These are phyloP conservation scores for Ptychoptera contaminata DNA, from an alignment of 2,888 invertebrate species.

Conservation along the genomic window DNA sequence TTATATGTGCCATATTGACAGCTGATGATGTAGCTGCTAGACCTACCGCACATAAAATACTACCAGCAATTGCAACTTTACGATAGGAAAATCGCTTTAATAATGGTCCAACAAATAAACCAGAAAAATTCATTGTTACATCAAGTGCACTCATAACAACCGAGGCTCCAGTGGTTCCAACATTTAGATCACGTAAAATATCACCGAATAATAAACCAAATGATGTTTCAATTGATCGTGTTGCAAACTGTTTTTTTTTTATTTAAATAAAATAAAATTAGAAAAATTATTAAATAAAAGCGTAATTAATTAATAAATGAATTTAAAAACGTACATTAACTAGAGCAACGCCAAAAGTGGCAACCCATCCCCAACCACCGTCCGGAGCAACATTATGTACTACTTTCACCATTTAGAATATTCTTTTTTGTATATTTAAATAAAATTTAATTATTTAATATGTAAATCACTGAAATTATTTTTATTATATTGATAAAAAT, in stretches of 20 bases:
- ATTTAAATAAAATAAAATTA: background rate
- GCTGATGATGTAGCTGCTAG: slow-evolving; percentile 52
- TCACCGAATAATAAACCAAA: slow-evolving; percentile 68
- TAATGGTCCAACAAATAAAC: slow-evolving; percentile 59
- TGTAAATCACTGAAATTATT: too few species aligned
- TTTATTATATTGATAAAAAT: too few species aligned
- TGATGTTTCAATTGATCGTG: slow-evolving; percentile 64
- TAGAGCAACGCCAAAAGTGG: slow-evolving; percentile 66
- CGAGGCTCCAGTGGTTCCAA: slow-evolving; percentile 58
- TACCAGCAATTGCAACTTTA: slow-evolving; percentile 51
- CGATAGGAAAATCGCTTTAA: slow-evolving; percentile 59
- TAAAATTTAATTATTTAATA: too few species aligned
- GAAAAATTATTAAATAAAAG: background rate
- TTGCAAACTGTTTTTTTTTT: slow-evolving; percentile 45
- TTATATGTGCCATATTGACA: slow-evolving; percentile 51
- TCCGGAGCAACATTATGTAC: slow-evolving; percentile 63
- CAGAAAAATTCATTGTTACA: slow-evolving; percentile 63
- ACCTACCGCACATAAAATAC: slow-evolving; percentile 47
- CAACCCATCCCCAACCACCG: slow-evolving; percentile 84
- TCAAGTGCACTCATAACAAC: slow-evolving; percentile 61
- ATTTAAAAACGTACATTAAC: slow-evolving; percentile 54
- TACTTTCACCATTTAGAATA: slow-evolving; percentile 23
- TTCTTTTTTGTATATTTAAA: too few species aligned
- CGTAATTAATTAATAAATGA: background rate
- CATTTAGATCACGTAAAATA: slow-evolving; percentile 47